Conservation (phyloP, 2,888 invertebrate genomes). For the Clepsis dumicolana region DNA sequence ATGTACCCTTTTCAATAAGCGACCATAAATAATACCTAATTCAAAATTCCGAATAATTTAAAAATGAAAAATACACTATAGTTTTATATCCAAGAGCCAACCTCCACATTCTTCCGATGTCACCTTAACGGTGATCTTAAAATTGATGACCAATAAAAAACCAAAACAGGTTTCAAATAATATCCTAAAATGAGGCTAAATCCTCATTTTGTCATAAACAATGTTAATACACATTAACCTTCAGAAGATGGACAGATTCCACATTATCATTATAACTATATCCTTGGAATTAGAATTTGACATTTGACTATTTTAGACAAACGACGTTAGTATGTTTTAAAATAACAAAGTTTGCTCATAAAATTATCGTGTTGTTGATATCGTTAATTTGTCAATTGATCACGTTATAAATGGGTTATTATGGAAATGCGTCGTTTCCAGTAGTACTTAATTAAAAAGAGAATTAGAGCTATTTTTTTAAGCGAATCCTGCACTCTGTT, state of each 20-base stretch:
- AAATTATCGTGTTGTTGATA: neutral
- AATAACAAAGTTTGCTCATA: constrained; percentile 30
- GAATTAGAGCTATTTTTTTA: too few species aligned
- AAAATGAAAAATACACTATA: neutral
- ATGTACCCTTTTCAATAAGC: too few species aligned
- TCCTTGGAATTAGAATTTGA: constrained; percentile 43
- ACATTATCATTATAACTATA: constrained; percentile 39
- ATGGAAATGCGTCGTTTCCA: too few species aligned
- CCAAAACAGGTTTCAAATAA: constrained; percentile 23
- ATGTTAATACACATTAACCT: constrained; percentile 30
- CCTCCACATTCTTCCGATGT: neutral
- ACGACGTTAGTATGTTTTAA: constrained; percentile 20
- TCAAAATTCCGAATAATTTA: neutral
- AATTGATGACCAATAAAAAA: constrained; percentile 27
- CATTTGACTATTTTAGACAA: constrained; percentile 42
- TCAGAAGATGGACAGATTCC: constrained; percentile 16
- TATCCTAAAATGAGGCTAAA: constrained; percentile 29
- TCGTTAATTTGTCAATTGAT: neutral
- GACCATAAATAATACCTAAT: too few species aligned
- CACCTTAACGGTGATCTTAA: constrained; percentile 3
- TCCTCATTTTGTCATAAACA: constrained; percentile 28
- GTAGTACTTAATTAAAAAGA: too few species aligned
- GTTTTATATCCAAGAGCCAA: neutral
- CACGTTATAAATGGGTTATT: neutral
- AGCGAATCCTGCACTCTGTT: too few species aligned